Percentiles rank a stretch among this genome's conserved stretches.
Conservation (phyloP, 2,797 vertebrate species). For the Danio tinwini region DNA sequence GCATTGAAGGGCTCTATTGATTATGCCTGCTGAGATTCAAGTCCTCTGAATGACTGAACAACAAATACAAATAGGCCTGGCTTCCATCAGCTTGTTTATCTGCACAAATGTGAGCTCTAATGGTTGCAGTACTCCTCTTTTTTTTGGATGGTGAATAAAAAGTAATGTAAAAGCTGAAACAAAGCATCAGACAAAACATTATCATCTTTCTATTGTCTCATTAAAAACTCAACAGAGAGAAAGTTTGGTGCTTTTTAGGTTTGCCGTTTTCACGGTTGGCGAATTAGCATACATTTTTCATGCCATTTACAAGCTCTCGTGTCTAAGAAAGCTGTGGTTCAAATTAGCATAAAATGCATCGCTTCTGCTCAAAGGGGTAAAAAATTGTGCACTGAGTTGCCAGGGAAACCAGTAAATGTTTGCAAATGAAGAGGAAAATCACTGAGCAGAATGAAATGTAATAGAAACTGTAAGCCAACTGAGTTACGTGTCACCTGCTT, state of each 20-base stretch:
- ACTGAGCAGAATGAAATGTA: constrained; percentile 13
- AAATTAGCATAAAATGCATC: constrained; percentile 81
- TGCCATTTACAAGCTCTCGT: constrained; percentile 55
- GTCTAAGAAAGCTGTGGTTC: constrained; percentile 62
- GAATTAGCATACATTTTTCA: constrained; percentile 34
- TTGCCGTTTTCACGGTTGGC: constrained; percentile 18
- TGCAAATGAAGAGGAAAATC: constrained; percentile 65
- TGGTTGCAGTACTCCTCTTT: neutral
- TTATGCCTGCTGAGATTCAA: constrained; percentile 20
- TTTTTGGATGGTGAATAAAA: neutral
- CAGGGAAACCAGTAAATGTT: constrained; percentile 73
- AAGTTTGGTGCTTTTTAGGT: constrained; percentile 13
- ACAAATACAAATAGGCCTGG: constrained; percentile 11
- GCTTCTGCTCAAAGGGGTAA: constrained; percentile 63
- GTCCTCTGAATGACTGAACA: constrained; percentile 32
- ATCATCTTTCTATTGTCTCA: constrained; percentile 17
- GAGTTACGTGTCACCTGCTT: constrained; percentile 2
- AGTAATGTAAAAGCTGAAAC: neutral
- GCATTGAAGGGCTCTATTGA: constrained; percentile 47
- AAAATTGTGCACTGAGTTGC: constrained; percentile 68
- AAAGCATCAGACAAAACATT: constrained; percentile 9
- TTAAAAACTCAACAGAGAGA: constrained; percentile 24
- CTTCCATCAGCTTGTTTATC: constrained; percentile 1
- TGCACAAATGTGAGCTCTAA: neutral
- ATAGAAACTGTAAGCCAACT: constrained; percentile 16